Conservation (phyloP, 2,113 vertebrate species). For the Colinus virginianus region DNA sequence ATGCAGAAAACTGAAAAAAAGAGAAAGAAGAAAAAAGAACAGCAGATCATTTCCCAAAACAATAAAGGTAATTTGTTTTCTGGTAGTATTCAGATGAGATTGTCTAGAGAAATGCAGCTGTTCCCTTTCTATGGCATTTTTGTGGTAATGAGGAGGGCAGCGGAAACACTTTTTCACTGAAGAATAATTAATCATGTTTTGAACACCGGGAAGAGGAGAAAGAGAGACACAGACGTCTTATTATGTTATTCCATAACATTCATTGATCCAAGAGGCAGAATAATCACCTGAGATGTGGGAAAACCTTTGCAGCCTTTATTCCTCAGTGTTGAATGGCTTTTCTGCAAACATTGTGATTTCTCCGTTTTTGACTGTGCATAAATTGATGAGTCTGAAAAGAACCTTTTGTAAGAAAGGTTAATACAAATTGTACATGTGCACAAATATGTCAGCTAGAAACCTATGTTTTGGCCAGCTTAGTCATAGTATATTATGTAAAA, state of each 20-base stretch:
- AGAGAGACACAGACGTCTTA: neutral
- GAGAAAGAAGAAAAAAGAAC: conserved; percentile 16
- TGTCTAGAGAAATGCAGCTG: neutral
- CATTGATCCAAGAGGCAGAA: accelerated
- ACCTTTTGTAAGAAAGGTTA: neutral
- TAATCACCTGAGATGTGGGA: neutral
- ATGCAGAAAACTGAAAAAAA: neutral
- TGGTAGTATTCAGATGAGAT: neutral
- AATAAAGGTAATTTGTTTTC: conserved; percentile 13
- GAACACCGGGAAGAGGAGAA: neutral
- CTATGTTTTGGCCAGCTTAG: neutral
- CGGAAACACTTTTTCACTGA: neutral
- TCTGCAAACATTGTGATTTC: neutral
- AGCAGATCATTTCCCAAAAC: neutral
- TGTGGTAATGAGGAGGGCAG: neutral
- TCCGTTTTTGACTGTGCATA: neutral
- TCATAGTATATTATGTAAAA: neutral
- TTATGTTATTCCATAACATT: neutral
- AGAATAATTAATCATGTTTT: neutral
- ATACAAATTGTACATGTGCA: neutral
- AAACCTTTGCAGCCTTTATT: neutral
- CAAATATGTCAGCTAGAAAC: neutral
- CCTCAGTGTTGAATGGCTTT: neutral
- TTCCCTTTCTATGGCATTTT: neutral
- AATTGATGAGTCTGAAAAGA: neutral